Percentiles rank a stretch among this genome's conserved stretches.
These are phyloP conservation scores for Nemotelus nigrinus DNA, from an alignment of 2,888 invertebrate genomes.

Conservation along the genomic window DNA sequence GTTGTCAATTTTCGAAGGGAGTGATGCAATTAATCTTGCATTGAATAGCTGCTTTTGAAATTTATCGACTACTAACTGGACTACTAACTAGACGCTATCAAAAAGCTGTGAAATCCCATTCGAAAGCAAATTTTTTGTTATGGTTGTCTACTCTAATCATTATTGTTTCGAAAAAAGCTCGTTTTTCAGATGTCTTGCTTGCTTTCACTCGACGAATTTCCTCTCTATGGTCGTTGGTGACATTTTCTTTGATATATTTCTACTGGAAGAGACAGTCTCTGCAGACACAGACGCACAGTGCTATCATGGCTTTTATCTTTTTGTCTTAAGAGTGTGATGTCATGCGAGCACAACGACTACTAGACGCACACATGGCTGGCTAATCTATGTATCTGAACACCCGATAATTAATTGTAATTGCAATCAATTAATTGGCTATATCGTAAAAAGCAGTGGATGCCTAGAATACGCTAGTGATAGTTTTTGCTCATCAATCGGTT, in stretches of 20 bases:
- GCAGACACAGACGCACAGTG: neutral
- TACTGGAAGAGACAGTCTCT: no score
- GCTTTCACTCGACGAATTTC: neutral
- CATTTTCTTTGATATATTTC: no score
- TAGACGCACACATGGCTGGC: neutral
- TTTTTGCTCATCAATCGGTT: neutral
- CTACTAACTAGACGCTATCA: no score
- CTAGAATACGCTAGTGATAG: neutral
- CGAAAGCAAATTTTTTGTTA: no score
- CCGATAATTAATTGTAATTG: slow-evolving; percentile 11
- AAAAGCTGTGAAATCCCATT: no score
- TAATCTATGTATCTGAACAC: neutral
- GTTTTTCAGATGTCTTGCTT: neutral
- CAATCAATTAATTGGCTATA: slow-evolving; percentile 24
- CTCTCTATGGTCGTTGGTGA: no score
- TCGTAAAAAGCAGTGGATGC: neutral
- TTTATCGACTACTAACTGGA: no score
- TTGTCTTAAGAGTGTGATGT: neutral
- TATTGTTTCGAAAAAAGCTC: no score
- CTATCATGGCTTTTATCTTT: neutral
- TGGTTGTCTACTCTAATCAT: no score
- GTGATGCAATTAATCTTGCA: no score
- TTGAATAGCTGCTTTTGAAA: no score
- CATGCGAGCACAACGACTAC: neutral
- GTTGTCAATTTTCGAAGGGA: no score